These are phyloP conservation scores for Dryococelus australis DNA, from an alignment of 2,888 invertebrate genomes.

Conservation along the genomic window DNA sequence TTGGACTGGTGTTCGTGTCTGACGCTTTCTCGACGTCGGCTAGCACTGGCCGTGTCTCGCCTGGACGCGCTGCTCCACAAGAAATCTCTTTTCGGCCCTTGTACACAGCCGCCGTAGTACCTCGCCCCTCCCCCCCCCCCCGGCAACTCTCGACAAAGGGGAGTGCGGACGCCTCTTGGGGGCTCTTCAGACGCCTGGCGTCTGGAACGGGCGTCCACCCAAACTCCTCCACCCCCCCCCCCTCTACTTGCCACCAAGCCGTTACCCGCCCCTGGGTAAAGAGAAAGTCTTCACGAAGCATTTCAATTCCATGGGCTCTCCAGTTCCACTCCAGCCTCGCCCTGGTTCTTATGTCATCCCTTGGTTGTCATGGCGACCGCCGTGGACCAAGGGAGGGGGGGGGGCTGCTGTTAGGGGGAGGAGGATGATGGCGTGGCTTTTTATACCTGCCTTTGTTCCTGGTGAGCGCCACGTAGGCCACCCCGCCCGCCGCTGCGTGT, in stretches of 20 bases:
- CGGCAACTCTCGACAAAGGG: background rate
- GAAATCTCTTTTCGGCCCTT: too few relatives aligned
- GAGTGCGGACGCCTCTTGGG: constrained; percentile 9
- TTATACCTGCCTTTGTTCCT: background rate
- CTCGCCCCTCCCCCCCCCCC: background rate
- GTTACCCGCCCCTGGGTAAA: background rate
- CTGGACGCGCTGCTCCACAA: too few relatives aligned
- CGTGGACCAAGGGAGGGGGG: background rate
- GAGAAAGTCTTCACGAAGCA: constrained; percentile 16
- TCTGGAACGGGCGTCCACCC: background rate
- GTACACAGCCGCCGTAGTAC: background rate
- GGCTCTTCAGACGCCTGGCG: background rate
- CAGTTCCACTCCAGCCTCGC: background rate
- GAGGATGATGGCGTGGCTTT: background rate
- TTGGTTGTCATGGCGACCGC: background rate
- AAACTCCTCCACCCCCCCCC: background rate
- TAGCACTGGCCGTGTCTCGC: too few relatives aligned
- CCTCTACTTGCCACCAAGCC: background rate
- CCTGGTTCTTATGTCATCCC: background rate
- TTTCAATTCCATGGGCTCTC: constrained; percentile 6
- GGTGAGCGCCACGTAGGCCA: background rate
- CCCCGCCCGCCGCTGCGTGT: background rate
- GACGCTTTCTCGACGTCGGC: too few relatives aligned
- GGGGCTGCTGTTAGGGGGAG: background rate
- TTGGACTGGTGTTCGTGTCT: too few relatives aligned